Base-by-base conservation (phyloP, 2,888 invertebrate genomes). In the Thereva nobilitata region DNA sequence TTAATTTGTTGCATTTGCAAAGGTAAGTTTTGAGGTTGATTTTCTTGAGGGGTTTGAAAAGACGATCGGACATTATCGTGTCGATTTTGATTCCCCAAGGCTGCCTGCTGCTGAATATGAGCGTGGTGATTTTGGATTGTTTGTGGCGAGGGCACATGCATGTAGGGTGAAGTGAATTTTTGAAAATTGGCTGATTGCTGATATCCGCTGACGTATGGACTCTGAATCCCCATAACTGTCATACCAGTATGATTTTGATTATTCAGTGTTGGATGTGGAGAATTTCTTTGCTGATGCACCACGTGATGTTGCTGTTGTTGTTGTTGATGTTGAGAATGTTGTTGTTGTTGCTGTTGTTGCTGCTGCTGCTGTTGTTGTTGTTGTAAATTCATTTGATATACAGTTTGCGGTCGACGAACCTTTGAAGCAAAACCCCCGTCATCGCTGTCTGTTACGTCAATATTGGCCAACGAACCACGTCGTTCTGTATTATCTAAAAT, bases 381-480 rank as follows among this genome's bases (percentile, higher is more conserved):
- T 54, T 69, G 70, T 5, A 55, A 35, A 44, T 68, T 70, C 7
- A 71, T 53, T 53, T 72, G 72, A 49, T 71, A 71, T 44, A 70
- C 44, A 5, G 68, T 57, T 67, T 72, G 72, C 42, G 72, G 70
- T 50, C 71, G 68, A 40, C 71, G 67, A n/a, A 56, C 53, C 38
- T 67, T 67, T 59, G 68, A 64, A 7, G 67, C 78, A 72, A 87
- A 87, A 1, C 87, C 87, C 3, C 87, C 87, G 70, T 87, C 86
- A 70, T 86, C 86, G 7, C 85, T 85, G 74, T 86, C 85, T 56
- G 85, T 80, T 73, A 85, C 79, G 67, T 80, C 80, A 23, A 87
- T 81, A 72, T 87, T 87, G 0, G 86, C 85, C 68, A 87, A 84
- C 0, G 87, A 87, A 66, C 86, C 86, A 72, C 87, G 79, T 73